phyloP scores from a whole-genome alignment of 1,140 invertebrate species.

The Ips typographus region DNA sequence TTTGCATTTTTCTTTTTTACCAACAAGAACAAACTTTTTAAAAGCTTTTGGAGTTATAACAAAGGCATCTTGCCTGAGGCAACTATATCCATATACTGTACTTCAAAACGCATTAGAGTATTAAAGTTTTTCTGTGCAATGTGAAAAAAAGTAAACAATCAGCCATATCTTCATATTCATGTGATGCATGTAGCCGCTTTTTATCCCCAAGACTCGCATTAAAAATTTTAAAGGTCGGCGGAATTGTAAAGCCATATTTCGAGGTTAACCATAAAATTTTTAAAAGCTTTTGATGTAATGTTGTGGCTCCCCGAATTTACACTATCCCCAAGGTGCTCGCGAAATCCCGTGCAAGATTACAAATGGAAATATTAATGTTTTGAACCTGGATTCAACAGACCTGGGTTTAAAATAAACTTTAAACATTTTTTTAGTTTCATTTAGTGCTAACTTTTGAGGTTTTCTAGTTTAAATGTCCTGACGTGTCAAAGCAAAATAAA shows the following conservation, averaged over 20 bases:
- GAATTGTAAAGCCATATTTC: constrained; percentile 13
- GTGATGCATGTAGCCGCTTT: too few species aligned
- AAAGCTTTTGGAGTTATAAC: too few species aligned
- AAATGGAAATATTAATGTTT: constrained; percentile 47
- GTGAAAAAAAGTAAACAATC: neutral
- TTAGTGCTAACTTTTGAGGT: neutral
- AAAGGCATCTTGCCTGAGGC: too few species aligned
- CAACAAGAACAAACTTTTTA: too few species aligned
- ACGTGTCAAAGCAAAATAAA: neutral
- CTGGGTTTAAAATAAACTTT: neutral
- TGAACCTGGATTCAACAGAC: constrained; percentile 24
- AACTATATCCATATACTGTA: too few species aligned
- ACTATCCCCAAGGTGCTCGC: constrained; percentile 38
- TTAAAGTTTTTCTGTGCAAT: too few species aligned
- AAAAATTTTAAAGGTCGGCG: neutral
- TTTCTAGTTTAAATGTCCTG: neutral
- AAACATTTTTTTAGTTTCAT: constrained; percentile 1
- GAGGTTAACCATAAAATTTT: constrained; percentile 37
- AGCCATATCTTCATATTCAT: neutral
- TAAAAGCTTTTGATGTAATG: constrained; percentile 44
- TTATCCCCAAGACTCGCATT: too few species aligned
- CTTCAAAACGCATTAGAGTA: too few species aligned
- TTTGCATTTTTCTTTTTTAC: too few species aligned
- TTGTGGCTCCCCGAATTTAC: constrained; percentile 43
- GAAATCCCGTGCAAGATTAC: constrained; percentile 43